These are phyloP conservation scores for Heliconius ismenius DNA, from an alignment of 2,888 invertebrate genomes.

Conservation along the genomic window DNA sequence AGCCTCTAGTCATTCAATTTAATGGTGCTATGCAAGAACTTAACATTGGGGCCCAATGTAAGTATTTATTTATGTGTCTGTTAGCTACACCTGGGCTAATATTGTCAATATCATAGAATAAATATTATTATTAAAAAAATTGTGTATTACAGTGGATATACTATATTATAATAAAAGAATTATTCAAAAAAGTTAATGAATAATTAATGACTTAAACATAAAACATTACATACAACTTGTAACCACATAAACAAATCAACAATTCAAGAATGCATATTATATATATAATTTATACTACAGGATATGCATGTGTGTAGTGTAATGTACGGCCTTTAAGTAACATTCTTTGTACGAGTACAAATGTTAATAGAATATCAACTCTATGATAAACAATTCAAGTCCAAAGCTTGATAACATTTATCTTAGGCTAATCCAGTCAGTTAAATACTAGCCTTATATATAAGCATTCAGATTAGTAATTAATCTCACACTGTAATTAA, in stretches of 20 bases:
- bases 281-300: slow-evolving; percentile 65
- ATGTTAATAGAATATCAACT: slow-evolving; percentile 10
- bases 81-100: background rate
- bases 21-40: slow-evolving; percentile 65
- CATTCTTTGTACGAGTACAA: slow-evolving; percentile 33
- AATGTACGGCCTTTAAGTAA: slow-evolving; percentile 47
- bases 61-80: slow-evolving; percentile 52
- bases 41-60: slow-evolving; percentile 63
- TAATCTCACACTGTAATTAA: slow-evolving; percentile 57
- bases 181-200: background rate
- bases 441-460: slow-evolving; percentile 44
- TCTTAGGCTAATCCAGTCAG: slow-evolving; percentile 30
- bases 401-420: slow-evolving; percentile 31
- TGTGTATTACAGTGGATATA: background rate
- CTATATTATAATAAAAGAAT: slow-evolving; percentile 2
- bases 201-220: background rate
- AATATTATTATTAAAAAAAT: background rate
- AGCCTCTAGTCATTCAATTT: slow-evolving; percentile 68
- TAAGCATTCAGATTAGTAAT: slow-evolving; percentile 48
- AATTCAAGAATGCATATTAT: slow-evolving; percentile 53
- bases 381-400: slow-evolving; percentile 22
- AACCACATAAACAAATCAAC: slow-evolving; percentile 32
- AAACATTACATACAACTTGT: slow-evolving; percentile 4
- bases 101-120: background rate
- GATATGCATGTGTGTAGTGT: slow-evolving; percentile 46